A percentile compares a stretch with the other conserved stretches of the same genome.
Evolutionary conservation across 2,888 invertebrate species (phyloP).

Genomic region (Teleogryllus oceanicus): DNA sequence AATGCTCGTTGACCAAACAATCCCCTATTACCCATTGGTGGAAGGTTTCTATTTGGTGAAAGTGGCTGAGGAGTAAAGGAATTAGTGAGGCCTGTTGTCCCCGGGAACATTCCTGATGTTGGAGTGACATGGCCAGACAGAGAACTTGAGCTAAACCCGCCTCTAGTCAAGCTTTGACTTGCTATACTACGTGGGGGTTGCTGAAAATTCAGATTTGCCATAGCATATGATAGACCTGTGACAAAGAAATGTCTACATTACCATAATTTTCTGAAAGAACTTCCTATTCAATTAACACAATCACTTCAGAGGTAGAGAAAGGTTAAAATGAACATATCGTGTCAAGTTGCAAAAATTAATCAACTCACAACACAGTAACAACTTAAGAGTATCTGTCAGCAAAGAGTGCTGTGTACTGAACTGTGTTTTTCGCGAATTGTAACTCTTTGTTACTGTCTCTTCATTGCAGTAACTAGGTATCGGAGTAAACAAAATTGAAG

Average conservation of each 20-base stretch:
- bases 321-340: not conserved
- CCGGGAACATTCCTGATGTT: conserved; percentile 62
- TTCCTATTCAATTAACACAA: not conserved
- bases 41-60: conserved; percentile 48
- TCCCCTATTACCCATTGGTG: conserved; percentile 56
- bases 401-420: not conserved
- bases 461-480: not conserved
- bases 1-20: conserved; percentile 79
- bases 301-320: not conserved
- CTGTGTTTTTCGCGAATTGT: conserved; percentile 3
- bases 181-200: conserved; percentile 85
- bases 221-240: conserved; percentile 57
- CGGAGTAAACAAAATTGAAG: not conserved
- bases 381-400: not conserved
- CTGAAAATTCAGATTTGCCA: conserved; percentile 91
- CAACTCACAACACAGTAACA: conserved; percentile 7
- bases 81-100: conserved; percentile 46
- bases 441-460: not conserved
- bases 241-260: conserved; percentile 20
- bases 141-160: conserved; percentile 63
- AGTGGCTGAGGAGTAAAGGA: conserved; percentile 44
- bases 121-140: conserved; percentile 75
- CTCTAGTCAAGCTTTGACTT: conserved; percentile 63
- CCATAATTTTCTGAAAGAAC: conserved; percentile 12
- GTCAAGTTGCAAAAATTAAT: not conserved